Evolutionary conservation across 2,888 invertebrate species (phyloP), one percentile per base, ranked within the genome.

Genomic region (Noctua fimbriata): DNA sequence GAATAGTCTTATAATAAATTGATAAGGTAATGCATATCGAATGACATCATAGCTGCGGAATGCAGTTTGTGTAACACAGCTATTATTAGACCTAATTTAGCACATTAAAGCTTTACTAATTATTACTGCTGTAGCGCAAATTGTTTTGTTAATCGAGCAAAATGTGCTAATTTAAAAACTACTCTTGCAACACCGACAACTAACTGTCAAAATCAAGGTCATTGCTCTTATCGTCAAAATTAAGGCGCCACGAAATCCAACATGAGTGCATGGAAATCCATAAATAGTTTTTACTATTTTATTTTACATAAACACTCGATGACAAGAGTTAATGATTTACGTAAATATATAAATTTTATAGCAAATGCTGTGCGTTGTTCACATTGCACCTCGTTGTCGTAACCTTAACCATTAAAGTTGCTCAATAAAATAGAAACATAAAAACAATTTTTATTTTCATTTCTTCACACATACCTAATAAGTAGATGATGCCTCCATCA

Each of bases 171-270:
- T 73, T 73, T 44, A 28, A 72, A 82, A 75, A 58, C n/a, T 63
- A 58, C 36, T 32, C 75, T 86, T 63, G 86, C 84, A 86, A 82
- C 86, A 78, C 75, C 1, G 66, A 24, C 32, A 36, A 18, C 21
- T 10, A 60, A 81, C 72, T 32, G 84, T 83, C 80, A 69, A 79
- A 77, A 75, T 36, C 69, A 79, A 71, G 76, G 77, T 78, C 66
- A 74, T 63, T 76, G 73, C 55, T 73, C 52, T 69, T 84, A 79
- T 60, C 58, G 77, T 18, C 44, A 49, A 76, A 82, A 44, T 70
- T 32, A 63, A 52, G 16, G 44, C 44, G 63, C 32, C 12, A 24
- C 24, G 18, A 5, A 44, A 47, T n/a, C 1, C 18, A 52, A 32
- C 41, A 18, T 41, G 28, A 41, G 66, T 49, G 10, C 24, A 41